Evolutionary conservation across 2,888 invertebrate species (phyloP).

Genomic region (Pheosia gnoma): DNA sequence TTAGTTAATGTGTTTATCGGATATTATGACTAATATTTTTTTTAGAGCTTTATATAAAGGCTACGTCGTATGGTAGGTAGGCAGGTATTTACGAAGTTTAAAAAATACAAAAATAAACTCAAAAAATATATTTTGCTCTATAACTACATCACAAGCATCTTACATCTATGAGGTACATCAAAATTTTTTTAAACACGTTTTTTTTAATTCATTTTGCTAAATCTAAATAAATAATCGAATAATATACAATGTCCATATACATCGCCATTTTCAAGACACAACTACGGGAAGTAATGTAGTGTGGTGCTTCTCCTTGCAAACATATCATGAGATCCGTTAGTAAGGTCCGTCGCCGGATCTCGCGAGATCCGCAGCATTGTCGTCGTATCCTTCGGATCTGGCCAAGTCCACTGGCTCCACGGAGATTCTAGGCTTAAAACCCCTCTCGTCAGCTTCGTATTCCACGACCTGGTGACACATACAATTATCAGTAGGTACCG

Average conservation of each 20-base stretch:
- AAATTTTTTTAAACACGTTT: slow-evolving; percentile 48
- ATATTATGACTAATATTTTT: too few relatives aligned
- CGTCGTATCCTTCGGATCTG: slow-evolving; percentile 60
- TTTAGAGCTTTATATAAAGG: too few relatives aligned
- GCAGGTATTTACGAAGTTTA: neutral
- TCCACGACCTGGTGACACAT: slow-evolving; percentile 82
- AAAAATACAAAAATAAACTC: neutral
- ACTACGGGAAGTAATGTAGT: slow-evolving; percentile 19
- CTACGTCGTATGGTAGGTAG: too few relatives aligned
- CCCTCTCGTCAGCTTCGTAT: slow-evolving; percentile 88
- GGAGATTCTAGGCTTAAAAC: slow-evolving; percentile 87
- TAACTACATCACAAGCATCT: slow-evolving; percentile 40
- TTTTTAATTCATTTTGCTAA: slow-evolving; percentile 50
- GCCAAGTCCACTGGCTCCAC: slow-evolving; percentile 63
- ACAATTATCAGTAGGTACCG: too few relatives aligned
- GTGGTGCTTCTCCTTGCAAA: slow-evolving; percentile 21
- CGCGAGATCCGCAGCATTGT: slow-evolving; percentile 59
- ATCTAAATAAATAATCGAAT: slow-evolving; percentile 51
- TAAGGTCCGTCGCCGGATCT: slow-evolving; percentile 66
- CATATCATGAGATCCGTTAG: slow-evolving; percentile 20
- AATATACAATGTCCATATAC: slow-evolving; percentile 45
- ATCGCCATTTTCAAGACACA: slow-evolving; percentile 19
- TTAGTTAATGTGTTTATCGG: too few relatives aligned
- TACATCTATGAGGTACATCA: slow-evolving; percentile 38
- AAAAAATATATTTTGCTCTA: slow-evolving; percentile 38